phyloP scores from a whole-genome alignment of 64 coral and sea anemone species.

The Montipora foliosa region DNA sequence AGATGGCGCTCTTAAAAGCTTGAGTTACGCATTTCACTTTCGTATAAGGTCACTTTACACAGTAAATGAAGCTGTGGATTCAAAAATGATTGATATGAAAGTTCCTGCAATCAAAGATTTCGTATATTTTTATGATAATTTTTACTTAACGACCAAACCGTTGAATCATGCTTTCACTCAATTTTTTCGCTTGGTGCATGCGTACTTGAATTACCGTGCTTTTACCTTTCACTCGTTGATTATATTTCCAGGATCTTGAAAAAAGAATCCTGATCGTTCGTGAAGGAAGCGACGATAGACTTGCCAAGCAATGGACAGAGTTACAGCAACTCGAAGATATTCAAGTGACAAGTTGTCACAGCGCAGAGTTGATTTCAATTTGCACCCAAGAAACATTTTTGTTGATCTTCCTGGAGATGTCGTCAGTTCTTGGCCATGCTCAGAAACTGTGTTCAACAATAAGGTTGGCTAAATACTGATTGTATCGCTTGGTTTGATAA shows the following conservation, averaged over 20 bases:
- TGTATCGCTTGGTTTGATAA: no score
- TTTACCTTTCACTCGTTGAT: not conserved
- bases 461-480: not conserved
- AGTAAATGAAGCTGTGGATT: not conserved
- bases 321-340: constrained; percentile 13
- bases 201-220: not conserved
- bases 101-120: not conserved
- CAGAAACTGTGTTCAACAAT: constrained; percentile 52
- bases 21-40: not conserved
- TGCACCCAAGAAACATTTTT: constrained; percentile 62
- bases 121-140: not conserved
- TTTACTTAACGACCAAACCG: not conserved
- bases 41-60: not conserved
- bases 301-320: constrained; percentile 21
- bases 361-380: constrained; percentile 34
- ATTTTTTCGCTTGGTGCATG: not conserved
- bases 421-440: constrained; percentile 23
- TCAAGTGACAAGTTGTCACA: not conserved
- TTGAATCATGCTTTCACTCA: no score
- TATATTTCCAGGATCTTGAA: constrained; percentile 9
- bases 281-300: not conserved
- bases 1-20: not conserved
- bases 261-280: constrained; percentile 67
- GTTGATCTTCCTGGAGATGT: constrained; percentile 61
- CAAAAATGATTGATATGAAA: not conserved